phyloP scores from a whole-genome alignment of 2,888 invertebrate species.

The Anticlea derivata region DNA sequence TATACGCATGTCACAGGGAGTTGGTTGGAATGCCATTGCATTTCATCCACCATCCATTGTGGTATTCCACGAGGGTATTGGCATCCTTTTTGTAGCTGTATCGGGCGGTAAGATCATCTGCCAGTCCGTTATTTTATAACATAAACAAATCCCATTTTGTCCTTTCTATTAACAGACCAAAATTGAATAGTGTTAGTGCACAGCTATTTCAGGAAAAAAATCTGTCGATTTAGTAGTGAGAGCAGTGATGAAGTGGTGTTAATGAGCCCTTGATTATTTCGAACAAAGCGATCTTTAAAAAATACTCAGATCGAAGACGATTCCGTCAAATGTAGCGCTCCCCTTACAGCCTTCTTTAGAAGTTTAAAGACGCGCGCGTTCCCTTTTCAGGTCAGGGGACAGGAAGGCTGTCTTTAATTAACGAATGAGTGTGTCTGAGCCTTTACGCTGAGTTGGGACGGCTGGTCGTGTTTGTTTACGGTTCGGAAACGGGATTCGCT shows the following conservation, averaged over 20 bases:
- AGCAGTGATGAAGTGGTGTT: too few species aligned
- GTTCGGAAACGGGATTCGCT: background rate
- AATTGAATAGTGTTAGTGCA: background rate
- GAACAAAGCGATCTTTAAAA: background rate
- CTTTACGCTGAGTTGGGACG: constrained; percentile 14
- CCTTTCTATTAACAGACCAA: background rate
- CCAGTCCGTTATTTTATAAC: too few species aligned
- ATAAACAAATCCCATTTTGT: too few species aligned
- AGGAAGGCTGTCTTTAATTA: constrained; percentile 24
- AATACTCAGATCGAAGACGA: background rate
- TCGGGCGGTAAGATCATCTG: too few species aligned
- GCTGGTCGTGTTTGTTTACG: constrained; percentile 12
- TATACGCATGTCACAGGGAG: too few species aligned
- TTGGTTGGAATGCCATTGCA: background rate
- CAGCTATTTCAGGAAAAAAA: background rate
- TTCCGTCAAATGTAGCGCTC: constrained; percentile 3
- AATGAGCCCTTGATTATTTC: background rate
- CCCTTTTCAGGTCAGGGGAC: constrained; percentile 25
- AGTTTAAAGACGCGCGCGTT: constrained; percentile 21
- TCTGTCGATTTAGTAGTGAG: too few species aligned
- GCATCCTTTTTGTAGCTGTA: too few species aligned
- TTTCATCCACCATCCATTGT: too few species aligned
- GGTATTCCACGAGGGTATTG: too few species aligned
- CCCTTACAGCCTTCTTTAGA: constrained; percentile 23
- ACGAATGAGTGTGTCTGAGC: constrained; percentile 23